Conservation (phyloP, 2,888 invertebrate species). For the Cephus pygmeus region DNA sequence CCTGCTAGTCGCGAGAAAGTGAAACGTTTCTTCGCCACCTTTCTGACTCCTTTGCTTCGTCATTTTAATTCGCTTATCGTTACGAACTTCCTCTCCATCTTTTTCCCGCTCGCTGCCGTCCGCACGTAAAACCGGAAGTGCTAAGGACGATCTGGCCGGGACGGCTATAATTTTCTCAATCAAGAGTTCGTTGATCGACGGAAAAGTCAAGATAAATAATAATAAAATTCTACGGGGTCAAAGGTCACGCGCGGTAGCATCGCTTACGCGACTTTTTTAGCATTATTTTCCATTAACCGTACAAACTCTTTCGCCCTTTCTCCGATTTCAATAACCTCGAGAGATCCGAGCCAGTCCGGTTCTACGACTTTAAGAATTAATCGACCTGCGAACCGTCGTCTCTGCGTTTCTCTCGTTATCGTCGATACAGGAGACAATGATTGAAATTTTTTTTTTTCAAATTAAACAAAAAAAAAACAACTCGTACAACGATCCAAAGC, state of each 20-base stretch:
- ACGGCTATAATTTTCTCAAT: neutral
- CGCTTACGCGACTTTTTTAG: neutral
- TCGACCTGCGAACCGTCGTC: neutral
- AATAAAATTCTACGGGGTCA: neutral
- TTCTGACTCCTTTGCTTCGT: neutral
- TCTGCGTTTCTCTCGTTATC: neutral
- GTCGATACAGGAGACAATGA: neutral
- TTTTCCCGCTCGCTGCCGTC: neutral
- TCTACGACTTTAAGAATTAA: neutral
- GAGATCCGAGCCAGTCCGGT: neutral
- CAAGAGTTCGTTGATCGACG: neutral
- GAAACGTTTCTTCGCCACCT: constrained; percentile 37
- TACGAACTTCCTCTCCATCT: neutral
- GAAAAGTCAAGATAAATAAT: neutral
- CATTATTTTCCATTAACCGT: neutral
- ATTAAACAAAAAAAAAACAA: too few species aligned
- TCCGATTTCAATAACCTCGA: neutral
- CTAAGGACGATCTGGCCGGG: neutral
- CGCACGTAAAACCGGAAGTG: neutral
- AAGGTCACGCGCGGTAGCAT: neutral
- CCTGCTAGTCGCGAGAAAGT: constrained; percentile 48
- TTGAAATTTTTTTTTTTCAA: too few species aligned
- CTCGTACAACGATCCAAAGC: neutral
- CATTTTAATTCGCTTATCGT: neutral
- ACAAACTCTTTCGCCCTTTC: neutral